These are phyloP conservation scores for Tenebrosternarchus preto DNA, from an alignment of 2,113 vertebrate species.

Conservation along the genomic window DNA sequence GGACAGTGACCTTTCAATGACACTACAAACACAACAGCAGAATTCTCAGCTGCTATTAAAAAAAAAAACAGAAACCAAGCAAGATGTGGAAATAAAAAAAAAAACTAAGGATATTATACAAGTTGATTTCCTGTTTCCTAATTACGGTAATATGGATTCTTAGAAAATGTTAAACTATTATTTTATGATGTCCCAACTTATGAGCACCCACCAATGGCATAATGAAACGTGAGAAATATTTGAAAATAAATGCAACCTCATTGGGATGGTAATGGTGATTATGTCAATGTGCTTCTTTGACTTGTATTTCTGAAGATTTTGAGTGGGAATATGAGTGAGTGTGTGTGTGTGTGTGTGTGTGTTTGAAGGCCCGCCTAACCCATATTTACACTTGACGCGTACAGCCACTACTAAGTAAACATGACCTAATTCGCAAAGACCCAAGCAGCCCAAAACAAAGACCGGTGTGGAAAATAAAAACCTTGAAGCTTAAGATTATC, in stretches of 20 bases:
- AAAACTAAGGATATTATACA: too few species aligned
- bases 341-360: conserved; percentile 21
- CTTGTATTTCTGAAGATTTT: conserved; percentile 4
- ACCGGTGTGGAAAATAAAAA: conserved; percentile 10
- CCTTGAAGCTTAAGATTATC: not conserved
- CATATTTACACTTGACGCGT: conserved; percentile 36
- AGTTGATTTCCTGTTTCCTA: too few species aligned
- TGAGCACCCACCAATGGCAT: not conserved
- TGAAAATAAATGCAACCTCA: too few species aligned
- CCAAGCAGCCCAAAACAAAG: conserved; percentile 28
- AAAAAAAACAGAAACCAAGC: not conserved
- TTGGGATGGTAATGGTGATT: not conserved
- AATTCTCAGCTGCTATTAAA: not conserved
- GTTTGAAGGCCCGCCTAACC: conserved; percentile 27
- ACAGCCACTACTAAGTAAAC: conserved; percentile 17
- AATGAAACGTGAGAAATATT: conserved; percentile 18
- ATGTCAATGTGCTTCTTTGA: not conserved
- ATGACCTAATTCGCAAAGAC: conserved; percentile 1
- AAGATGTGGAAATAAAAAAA: not conserved
- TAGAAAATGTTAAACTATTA: not conserved
- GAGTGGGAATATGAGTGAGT: not conserved
- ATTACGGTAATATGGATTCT: not conserved
- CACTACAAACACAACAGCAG: conserved; percentile 2
- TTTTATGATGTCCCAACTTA: not conserved
- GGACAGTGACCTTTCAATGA: conserved; percentile 1